Conservation (phyloP, 2,888 invertebrate genomes). For the Escarpia spicata region DNA sequence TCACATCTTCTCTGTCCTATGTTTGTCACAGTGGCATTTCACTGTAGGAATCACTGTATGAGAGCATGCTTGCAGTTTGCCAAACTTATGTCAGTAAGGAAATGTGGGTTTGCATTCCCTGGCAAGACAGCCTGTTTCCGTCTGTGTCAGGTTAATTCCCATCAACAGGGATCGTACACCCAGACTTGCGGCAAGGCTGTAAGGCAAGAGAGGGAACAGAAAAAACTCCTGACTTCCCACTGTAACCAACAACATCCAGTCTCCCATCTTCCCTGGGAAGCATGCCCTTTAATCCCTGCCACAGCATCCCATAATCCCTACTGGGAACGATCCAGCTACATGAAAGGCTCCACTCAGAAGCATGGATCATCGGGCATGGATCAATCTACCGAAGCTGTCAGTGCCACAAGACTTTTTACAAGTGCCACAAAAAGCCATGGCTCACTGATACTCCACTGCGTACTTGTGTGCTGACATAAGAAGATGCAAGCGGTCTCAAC, state of each 20-base stretch:
- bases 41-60: not conserved
- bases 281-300: not conserved
- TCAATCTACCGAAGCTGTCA: not conserved
- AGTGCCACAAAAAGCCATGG: not conserved
- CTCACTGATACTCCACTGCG: not conserved
- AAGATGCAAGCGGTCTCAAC: not conserved
- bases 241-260: not conserved
- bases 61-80: not conserved
- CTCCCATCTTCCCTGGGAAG: not conserved
- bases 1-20: no score
- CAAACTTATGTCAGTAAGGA: not conserved
- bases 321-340: not conserved
- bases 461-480: not conserved
- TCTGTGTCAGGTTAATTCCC: not conserved
- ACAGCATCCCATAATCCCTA: not conserved
- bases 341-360: not conserved
- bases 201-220: not conserved
- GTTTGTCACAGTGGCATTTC: no score
- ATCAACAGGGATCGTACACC: not conserved
- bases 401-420: not conserved
- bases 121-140: not conserved
- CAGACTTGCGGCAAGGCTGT: not conserved
- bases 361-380: not conserved
- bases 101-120: not conserved
- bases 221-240: not conserved